Conservation (phyloP, 2,888 invertebrate species). For the Dorcus parallelipipedus region DNA sequence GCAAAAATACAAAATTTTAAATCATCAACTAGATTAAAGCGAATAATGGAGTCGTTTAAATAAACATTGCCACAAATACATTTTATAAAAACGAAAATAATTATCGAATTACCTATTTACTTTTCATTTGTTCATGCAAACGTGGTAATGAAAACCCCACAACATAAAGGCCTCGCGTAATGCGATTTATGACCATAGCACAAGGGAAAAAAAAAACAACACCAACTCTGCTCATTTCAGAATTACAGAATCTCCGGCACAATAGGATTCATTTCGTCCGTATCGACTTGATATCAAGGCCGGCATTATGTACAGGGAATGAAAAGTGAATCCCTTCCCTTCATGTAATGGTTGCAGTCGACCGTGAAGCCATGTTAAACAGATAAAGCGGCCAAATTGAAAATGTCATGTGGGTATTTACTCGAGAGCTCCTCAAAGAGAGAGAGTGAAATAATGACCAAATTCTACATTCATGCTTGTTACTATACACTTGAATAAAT, state of each 20-base stretch:
- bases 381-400: slow-evolving; percentile 25
- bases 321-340: slow-evolving; percentile 15
- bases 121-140: no score
- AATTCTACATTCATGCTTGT: slow-evolving; percentile 10
- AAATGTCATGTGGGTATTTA: slow-evolving; percentile 24
- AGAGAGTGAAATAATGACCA: slow-evolving; percentile 18
- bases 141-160: background rate
- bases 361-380: slow-evolving; percentile 25
- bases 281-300: slow-evolving; percentile 11
- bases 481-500: slow-evolving; percentile 11
- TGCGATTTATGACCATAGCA: background rate
- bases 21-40: no score
- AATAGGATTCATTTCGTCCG: slow-evolving; percentile 14
- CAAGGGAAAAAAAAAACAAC: background rate
- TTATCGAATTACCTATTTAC: no score
- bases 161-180: background rate
- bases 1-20: no score
- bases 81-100: no score
- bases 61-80: no score
- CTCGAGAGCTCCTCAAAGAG: slow-evolving; percentile 15
- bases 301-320: slow-evolving; percentile 13
- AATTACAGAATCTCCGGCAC: slow-evolving; percentile 3
- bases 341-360: slow-evolving; percentile 19
- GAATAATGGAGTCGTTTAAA: no score
- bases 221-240: slow-evolving; percentile 1